Conservation (phyloP, 2,888 invertebrate species). For the Nomada fabriciana region DNA sequence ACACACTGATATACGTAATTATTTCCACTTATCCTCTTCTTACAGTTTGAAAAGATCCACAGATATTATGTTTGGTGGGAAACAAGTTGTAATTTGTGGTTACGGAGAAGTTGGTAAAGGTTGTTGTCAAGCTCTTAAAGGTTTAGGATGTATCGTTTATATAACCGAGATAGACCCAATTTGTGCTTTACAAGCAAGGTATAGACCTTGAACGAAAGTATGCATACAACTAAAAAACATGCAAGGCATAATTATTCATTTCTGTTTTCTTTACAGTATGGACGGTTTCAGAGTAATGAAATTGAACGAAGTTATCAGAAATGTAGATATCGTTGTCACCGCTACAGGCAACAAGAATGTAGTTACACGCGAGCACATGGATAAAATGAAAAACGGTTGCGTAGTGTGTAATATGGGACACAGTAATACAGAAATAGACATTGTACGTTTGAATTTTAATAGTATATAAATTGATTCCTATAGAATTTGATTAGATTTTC, state of each 20-base stretch:
- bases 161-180: conserved; percentile 99
- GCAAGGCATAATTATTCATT: background rate
- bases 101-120: conserved; percentile 99
- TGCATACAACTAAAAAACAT: background rate
- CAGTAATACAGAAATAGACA: conserved; percentile 98
- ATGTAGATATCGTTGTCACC: conserved; percentile 98
- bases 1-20: background rate
- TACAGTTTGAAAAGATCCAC: conserved; percentile 93
- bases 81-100: conserved; percentile 97
- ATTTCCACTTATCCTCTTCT: conserved; percentile 26
- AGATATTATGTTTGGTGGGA: conserved; percentile 99
- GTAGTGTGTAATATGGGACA: conserved; percentile 99
- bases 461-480: conserved; percentile 7
- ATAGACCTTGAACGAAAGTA: conserved; percentile 68
- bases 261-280: conserved; percentile 88
- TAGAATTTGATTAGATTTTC: conserved; percentile 31
- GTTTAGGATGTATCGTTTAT: conserved; percentile 96
- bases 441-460: conserved; percentile 86
- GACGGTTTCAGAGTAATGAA: conserved; percentile 98
- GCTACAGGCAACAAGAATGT: conserved; percentile 99
- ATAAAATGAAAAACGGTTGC: conserved; percentile 97
- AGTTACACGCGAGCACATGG: conserved; percentile 97
- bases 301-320: conserved; percentile 95
- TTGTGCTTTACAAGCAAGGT: conserved; percentile 97
- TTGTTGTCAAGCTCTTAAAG: conserved; percentile 97